phyloP scores from a whole-genome alignment of 2,888 invertebrate species.

The Agonopterix alstromeriana region DNA sequence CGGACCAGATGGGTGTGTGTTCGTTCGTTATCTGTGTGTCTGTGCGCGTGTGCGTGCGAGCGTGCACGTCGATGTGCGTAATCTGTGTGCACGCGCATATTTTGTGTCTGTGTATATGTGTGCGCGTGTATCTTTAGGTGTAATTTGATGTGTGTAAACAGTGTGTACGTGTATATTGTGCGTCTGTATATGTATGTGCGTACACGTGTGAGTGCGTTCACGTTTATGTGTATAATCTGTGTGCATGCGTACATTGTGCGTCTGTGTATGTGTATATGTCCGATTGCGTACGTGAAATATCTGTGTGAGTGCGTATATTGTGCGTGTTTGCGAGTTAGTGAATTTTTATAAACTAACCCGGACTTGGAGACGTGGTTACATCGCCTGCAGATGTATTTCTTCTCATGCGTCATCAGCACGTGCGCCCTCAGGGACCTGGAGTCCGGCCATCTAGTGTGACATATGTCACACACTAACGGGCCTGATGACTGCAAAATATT shows the following conservation, averaged over 20 bases:
- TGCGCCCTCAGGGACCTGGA: constrained; percentile 32
- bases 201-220: neutral
- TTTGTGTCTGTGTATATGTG: neutral
- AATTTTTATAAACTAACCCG: constrained; percentile 17
- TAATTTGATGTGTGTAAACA: neutral
- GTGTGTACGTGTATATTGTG: neutral
- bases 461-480: constrained; percentile 32
- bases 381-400: constrained; percentile 40
- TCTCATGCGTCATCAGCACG: constrained; percentile 31
- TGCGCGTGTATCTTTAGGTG: neutral
- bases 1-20: constrained; percentile 18
- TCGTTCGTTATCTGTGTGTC: neutral
- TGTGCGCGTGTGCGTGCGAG: neutral
- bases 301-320: neutral
- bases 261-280: neutral
- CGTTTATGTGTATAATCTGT: neutral
- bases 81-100: neutral
- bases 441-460: constrained; percentile 35
- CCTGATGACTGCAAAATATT: constrained; percentile 30
- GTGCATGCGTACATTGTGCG: neutral
- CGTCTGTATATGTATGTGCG: neutral
- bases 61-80: neutral
- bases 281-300: neutral
- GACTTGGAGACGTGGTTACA: constrained; percentile 38
- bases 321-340: neutral